Evolutionary conservation across 2,888 invertebrate genomes (phyloP), one percentile per base, ranked within the genome.

Genomic region (Dorcus hopei): DNA sequence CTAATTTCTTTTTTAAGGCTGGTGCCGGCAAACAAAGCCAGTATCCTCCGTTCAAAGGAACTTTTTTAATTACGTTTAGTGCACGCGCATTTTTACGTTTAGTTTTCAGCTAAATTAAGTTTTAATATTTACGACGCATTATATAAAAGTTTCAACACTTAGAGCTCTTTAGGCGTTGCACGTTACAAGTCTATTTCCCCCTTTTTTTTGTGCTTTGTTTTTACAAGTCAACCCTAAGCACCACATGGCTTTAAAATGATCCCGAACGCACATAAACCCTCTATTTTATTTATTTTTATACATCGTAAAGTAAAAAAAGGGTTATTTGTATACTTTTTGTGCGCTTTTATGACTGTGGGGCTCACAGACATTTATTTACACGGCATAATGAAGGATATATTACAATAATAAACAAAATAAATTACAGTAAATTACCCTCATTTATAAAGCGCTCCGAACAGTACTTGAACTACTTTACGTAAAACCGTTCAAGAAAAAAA

Each of bases 261-360:
- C 48, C 52, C 39, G 51, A 26, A 57, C 52, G 47, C 52, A 40
- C 56, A 52, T 57, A 57, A 57, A 57, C 57, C 51, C 57, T 57
- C 52, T 43, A 51, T 52, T 57, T 57, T 57, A 57, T 47, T 50
- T 50, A 45, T 57, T 57, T 57, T 57, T 57, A 57, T 57, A 43
- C 51, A 51, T 57, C 57, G 57, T 57, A 57, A 57, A 54, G 45
- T 19, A 50, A 56, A 38, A 38, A 47, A 16, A 26, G 52, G 51
- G 57, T 57, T 57, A 57, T 57, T 57, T 51, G 57, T 51, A 45
- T 51, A 51, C 51, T 47, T 57, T 49, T 50, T 14, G 19, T 19
- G 39, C 39, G 38, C 38, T 39, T 38, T 39, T 39, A 39, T 16
- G 9, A 45, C 19, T 16, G 8, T 11, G 19, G n/a, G 45, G 14